These are phyloP conservation scores for Chionodraco myersi DNA, from an alignment of 2,113 vertebrate species.

Conservation along the genomic window DNA sequence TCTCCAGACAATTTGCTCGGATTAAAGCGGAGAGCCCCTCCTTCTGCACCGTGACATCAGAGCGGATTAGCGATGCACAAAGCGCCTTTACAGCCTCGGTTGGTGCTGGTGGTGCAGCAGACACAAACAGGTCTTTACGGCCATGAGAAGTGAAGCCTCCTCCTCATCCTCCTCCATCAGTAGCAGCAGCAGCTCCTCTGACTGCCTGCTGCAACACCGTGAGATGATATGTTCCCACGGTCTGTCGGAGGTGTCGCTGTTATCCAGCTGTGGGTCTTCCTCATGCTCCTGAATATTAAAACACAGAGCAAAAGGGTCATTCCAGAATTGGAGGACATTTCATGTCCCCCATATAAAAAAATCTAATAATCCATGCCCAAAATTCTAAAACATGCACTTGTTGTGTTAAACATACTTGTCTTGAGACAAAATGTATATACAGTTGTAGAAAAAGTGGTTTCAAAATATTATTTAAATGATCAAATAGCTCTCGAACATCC, in stretches of 20 bases:
- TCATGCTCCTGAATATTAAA: background rate
- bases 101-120: conserved; percentile 36
- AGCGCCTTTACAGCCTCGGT: conserved; percentile 69
- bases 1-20: conserved; percentile 61
- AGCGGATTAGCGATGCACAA: conserved; percentile 81
- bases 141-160: conserved; percentile 19
- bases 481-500: too few species aligned
- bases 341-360: too few species aligned
- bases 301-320: background rate
- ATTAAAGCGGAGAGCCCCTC: conserved; percentile 77
- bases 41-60: conserved; percentile 81
- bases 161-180: conserved; percentile 43
- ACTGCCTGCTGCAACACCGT: conserved; percentile 30
- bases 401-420: too few species aligned
- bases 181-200: conserved; percentile 8
- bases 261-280: background rate
- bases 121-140: conserved; percentile 26
- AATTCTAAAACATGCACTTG: too few species aligned
- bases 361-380: too few species aligned
- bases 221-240: background rate
- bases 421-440: too few species aligned
- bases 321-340: too few species aligned
- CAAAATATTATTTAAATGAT: too few species aligned
- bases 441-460: too few species aligned
- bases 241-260: conserved; percentile 55